A percentile compares a stretch with the other conserved stretches of the same genome.
Evolutionary conservation across 1,140 invertebrate genomes (phyloP).

Genomic region (Drosophila bipectinata): DNA sequence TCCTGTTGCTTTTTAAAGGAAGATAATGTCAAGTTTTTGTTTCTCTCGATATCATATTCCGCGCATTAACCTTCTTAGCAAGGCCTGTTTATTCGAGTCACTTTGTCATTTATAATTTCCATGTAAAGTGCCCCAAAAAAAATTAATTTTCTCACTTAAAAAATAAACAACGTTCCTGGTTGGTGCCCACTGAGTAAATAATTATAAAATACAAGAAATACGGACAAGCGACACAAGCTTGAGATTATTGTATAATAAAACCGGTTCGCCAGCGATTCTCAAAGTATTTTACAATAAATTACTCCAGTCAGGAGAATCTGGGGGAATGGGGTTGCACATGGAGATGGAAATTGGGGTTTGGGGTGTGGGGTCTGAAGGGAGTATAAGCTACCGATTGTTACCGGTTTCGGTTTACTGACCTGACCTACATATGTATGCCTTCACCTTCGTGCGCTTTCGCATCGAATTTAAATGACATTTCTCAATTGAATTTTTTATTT

Average conservation of each 20-base stretch:
- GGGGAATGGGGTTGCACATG: slow-evolving; percentile 4
- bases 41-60: slow-evolving; percentile 4
- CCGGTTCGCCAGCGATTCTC: slow-evolving; percentile 40
- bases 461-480: slow-evolving; percentile 16
- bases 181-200: slow-evolving; percentile 32
- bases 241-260: slow-evolving; percentile 49
- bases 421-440: slow-evolving; percentile 55
- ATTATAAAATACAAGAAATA: slow-evolving; percentile 26
- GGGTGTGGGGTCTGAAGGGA: slow-evolving; percentile 1
- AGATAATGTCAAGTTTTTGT: background rate
- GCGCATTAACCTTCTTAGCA: slow-evolving; percentile 9
- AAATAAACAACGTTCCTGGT: slow-evolving; percentile 20
- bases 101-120: slow-evolving; percentile 54
- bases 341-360: slow-evolving; percentile 1
- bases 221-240: slow-evolving; percentile 29
- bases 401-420: slow-evolving; percentile 66
- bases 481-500: slow-evolving; percentile 45
- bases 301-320: slow-evolving; percentile 25
- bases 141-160: slow-evolving; percentile 14
- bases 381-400: slow-evolving; percentile 26
- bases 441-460: slow-evolving; percentile 33
- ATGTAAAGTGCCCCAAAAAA: slow-evolving; percentile 29
- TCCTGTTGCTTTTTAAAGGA: background rate
- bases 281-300: slow-evolving; percentile 33
- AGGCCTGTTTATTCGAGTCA: slow-evolving; percentile 38